Evolutionary conservation across 2,888 invertebrate species (phyloP).

Genomic region (Dolichopus griseipennis): DNA sequence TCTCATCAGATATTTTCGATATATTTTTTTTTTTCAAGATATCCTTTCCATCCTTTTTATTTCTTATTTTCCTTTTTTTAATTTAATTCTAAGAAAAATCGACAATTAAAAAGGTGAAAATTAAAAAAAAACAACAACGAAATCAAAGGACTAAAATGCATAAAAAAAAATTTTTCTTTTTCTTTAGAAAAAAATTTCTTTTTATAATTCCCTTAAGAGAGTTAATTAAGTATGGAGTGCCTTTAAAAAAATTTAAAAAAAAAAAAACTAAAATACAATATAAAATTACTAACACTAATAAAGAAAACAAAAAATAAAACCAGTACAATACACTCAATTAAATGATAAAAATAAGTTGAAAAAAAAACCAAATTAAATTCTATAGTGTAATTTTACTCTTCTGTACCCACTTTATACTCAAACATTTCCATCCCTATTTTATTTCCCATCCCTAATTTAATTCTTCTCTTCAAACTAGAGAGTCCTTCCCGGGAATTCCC

Average conservation of each 20-base stretch:
- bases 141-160: background rate
- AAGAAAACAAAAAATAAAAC: background rate
- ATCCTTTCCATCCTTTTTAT: too few relatives aligned
- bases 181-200: background rate
- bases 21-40: too few relatives aligned
- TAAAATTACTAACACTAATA: background rate
- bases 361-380: too few relatives aligned
- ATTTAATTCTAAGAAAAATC: background rate
- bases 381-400: background rate
- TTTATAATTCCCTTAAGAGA: constrained; percentile 1
- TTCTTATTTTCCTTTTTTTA: background rate
- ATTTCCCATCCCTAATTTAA: too few relatives aligned
- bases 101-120: background rate
- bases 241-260: background rate
- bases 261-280: too few relatives aligned
- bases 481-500: too few relatives aligned
- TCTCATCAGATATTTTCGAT: too few relatives aligned
- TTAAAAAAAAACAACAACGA: background rate
- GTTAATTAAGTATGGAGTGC: constrained; percentile 2
- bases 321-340: background rate
- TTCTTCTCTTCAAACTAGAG: too few relatives aligned
- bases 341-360: background rate
- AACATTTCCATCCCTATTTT: too few relatives aligned
- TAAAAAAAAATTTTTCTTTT: background rate
- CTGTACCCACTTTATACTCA: background rate